Base-by-base conservation (phyloP, 2,113 vertebrate genomes). In the Oriolus oriolus region DNA sequence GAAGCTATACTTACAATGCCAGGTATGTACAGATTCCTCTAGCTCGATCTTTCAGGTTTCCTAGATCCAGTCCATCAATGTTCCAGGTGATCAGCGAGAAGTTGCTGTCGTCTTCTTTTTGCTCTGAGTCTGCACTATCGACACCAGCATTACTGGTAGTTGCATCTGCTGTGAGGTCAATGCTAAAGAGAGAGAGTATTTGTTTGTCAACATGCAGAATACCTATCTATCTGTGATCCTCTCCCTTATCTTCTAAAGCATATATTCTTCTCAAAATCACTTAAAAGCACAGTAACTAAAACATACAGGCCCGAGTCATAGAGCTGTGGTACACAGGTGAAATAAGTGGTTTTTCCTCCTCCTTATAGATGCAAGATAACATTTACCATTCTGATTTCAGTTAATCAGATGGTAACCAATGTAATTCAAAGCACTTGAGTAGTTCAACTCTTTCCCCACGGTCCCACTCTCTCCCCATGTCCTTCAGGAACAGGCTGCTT, bases 1-100 rank as follows among this genome's bases (percentile, higher is more conserved):
- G 8, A 87, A 71, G 39, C 41, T 71, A 10, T 61, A 97, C 99
- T 99, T 98, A 99, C 99, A 99, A 52, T 22, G 96, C 69, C 81
- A 99, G 81, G 93, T 98, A 99, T 42, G 98, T 98, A 85, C 99
- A 99, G 57, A 99, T 92, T 61, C 98, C 99, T 94, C 96, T 97
- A 70, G 98, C 98, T 21, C 99, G 98, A 78, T 99, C 99, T 23
- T 37, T 94, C 21, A 99, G 83, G 85, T 98, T 99, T 84, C 97
- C 97, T 17, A 92, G 65, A 90, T 99, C 99, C 80, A 99, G 96
- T 33, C 99, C 99, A 71, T 99, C 99, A 52, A 99, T 97, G 22
- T 99, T 99, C 99, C 99, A 99, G 53, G 99, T 98, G 89, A 99
- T 97, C 64, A 99, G 77, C 0, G 98, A 99, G 87, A 99, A 98